Evolutionary conservation across 2,113 vertebrate genomes (phyloP), one percentile per base, ranked within the genome.

Genomic region (Rhagologus leucostigma): DNA sequence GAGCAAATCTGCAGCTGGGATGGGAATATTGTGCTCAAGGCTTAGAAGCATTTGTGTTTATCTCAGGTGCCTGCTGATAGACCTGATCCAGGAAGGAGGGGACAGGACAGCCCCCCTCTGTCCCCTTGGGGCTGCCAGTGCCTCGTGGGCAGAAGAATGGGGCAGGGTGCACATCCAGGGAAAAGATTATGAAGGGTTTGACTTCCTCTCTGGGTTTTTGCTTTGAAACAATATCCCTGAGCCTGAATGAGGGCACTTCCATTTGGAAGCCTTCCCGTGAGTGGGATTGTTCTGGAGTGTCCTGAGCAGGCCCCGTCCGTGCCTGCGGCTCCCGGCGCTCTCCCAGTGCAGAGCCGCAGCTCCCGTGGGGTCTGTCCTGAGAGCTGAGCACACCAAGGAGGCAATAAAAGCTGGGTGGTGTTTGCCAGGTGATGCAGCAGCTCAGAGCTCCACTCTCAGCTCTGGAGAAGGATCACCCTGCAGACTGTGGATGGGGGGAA

Each of bases 241-340:
- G 46, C 19, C 57, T 21, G 4, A 46, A 11, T 0, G 2, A 50
- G 73, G 26, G 16, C 29, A 14, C 1, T 0, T 26, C 3, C 7
- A 0, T 33, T 46, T 5, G 39, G 63, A 29, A 67, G 76, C 39
- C 50, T 59, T 44, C 27, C 44, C 17, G 3, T 1, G 21, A 9
- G 21, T 16, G 37, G 29, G 35, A 5, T 32, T 42, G 30, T 33
- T 69, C 15, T 13, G 37, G 35, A 47, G 39, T 1, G 22, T 37
- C 0, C 2, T 55, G 53, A 53, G 35, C 52, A 3, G 29, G 17
- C 29, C 37, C n/a, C 0, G 1, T 33, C n/a, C 32, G 1, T 56
- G 39, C 6, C 69, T 46, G 60, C 4, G 0, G 55, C 55, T 88
- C 59, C 9, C 16, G 6, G 37, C 7, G 39, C 71, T 46, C 49